Percentiles rank a stretch among this genome's conserved stretches.
phyloP scores from a whole-genome alignment of 2,888 invertebrate species.

The Sthenelais limicola region DNA sequence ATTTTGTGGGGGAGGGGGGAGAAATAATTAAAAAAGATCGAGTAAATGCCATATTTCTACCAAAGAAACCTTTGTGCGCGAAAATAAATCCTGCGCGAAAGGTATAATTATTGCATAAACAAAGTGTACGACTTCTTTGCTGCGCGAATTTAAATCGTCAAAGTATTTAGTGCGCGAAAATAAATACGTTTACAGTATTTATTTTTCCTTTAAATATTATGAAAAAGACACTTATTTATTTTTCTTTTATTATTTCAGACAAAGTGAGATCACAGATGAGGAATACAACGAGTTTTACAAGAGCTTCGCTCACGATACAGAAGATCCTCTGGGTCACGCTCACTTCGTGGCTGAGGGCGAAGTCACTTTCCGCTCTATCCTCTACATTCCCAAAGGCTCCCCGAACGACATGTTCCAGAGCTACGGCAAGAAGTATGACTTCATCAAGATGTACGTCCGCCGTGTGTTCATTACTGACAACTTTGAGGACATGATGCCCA shows the following conservation, averaged over 20 bases:
- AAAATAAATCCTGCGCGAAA: too few species aligned
- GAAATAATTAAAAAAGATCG: too few species aligned
- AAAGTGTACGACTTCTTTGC: too few species aligned
- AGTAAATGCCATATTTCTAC: too few species aligned
- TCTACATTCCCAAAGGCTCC: slow-evolving; percentile 92
- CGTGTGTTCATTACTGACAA: slow-evolving; percentile 99
- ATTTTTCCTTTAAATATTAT: neutral
- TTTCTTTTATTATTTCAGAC: slow-evolving; percentile 72
- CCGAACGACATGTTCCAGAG: slow-evolving; percentile 94
- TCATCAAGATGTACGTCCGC: slow-evolving; percentile 97
- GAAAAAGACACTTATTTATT: neutral
- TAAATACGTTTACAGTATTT: too few species aligned
- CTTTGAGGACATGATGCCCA: slow-evolving; percentile 99
- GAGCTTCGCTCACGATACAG: slow-evolving; percentile 90
- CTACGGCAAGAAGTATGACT: slow-evolving; percentile 94
- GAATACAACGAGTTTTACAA: slow-evolving; percentile 98
- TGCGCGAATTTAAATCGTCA: too few species aligned
- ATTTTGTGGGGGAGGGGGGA: too few species aligned
- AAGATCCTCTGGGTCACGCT: slow-evolving; percentile 87
- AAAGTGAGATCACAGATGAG: slow-evolving; percentile 84
- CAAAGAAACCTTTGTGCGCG: too few species aligned
- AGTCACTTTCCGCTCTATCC: slow-evolving; percentile 96
- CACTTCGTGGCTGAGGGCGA: slow-evolving; percentile 99
- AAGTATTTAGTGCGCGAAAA: too few species aligned
- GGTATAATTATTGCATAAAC: too few species aligned